Conservation (phyloP, 2,113 vertebrate genomes). For the Thamnophis sirtalis region DNA sequence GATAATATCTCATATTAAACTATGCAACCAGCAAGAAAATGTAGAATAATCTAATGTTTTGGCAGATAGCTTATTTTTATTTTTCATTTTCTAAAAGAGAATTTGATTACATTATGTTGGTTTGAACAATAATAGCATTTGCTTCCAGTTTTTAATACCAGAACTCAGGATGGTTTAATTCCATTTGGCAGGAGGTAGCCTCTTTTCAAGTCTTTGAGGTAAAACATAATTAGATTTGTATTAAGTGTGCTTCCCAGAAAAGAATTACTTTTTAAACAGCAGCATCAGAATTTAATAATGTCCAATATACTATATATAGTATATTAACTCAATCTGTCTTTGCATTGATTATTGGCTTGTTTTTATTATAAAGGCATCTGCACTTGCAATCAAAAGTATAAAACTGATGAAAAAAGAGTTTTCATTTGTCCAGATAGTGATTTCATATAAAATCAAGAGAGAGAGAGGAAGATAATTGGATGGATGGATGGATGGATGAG, state of each 20-base stretch:
- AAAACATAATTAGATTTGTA: not conserved
- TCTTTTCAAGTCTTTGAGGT: not conserved
- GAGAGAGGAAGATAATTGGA: not conserved
- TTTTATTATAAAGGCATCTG: not conserved
- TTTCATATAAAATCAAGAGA: not conserved
- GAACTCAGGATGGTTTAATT: not conserved
- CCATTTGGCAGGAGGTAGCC: not conserved
- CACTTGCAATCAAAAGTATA: not conserved
- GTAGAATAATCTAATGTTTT: not conserved
- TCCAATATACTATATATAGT: not conserved
- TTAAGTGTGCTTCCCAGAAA: not conserved
- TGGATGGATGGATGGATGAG: not conserved
- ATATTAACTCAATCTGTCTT: not conserved
- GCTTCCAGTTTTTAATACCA: not conserved
- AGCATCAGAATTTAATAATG: fast-evolving
- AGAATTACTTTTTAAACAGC: fast-evolving
- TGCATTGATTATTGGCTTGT: not conserved
- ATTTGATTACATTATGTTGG: not conserved
- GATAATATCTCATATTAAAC: not conserved
- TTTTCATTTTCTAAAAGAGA: not conserved
- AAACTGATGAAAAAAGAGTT: not conserved
- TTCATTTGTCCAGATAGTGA: not conserved
- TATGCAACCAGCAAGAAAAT: not conserved
- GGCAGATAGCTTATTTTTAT: not conserved
- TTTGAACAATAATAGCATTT: not conserved